These are phyloP conservation scores for Xylota segnis DNA, from an alignment of 2,888 invertebrate genomes.

Conservation along the genomic window DNA sequence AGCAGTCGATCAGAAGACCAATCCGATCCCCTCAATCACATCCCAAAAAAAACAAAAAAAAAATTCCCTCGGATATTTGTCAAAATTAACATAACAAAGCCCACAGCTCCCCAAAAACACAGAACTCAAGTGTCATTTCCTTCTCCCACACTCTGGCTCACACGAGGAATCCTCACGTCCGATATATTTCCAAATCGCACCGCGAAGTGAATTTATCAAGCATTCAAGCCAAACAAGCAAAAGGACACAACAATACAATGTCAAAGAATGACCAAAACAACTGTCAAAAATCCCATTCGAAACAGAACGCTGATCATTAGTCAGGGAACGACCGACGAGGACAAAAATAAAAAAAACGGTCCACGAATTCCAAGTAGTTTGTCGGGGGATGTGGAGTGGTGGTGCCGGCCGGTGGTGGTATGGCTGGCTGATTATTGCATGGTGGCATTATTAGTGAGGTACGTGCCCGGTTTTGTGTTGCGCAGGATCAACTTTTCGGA, in stretches of 20 bases:
- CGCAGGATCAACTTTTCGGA: constrained; percentile 75
- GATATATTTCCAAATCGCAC: constrained; percentile 61
- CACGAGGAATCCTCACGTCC: constrained; percentile 11
- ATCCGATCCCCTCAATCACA: constrained; percentile 30
- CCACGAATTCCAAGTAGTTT: constrained; percentile 63
- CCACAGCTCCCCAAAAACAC: constrained; percentile 28
- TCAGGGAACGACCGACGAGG: constrained; percentile 42
- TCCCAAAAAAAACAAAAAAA: constrained; percentile 44
- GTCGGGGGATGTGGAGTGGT: constrained; percentile 39
- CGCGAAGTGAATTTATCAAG: constrained; percentile 69
- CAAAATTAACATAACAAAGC: constrained; percentile 75
- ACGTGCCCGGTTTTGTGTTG: constrained; percentile 76
- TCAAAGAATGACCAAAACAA: constrained; percentile 75
- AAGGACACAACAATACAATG: constrained; percentile 74
- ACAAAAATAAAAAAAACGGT: constrained; percentile 29
- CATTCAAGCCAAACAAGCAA: constrained; percentile 31
- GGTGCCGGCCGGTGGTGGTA: constrained; percentile 14
- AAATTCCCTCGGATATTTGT: constrained; percentile 69
- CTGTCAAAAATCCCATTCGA: constrained; percentile 73
- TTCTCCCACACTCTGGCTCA: constrained; percentile 48
- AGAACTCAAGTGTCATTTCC: constrained; percentile 55
- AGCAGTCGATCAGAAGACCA: constrained; percentile 46
- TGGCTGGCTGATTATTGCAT: constrained; percentile 73
- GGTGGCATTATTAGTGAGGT: constrained; percentile 77
- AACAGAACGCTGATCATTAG: constrained; percentile 74